phyloP scores from a whole-genome alignment of 2,797 vertebrate species.

The Pampus argenteus region DNA sequence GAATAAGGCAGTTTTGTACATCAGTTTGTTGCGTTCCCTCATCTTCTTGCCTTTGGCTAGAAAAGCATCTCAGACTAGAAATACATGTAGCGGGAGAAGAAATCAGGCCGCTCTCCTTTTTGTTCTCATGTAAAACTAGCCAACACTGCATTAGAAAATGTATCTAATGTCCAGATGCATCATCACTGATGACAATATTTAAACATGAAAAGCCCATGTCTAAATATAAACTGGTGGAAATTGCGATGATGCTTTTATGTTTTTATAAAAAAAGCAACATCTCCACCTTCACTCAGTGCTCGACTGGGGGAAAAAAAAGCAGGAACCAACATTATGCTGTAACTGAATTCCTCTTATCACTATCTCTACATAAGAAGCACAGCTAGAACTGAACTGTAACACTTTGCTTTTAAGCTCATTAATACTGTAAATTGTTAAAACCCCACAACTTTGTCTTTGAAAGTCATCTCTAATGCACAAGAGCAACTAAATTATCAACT shows the following conservation, averaged over 20 bases:
- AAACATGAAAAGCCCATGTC: constrained; percentile 50
- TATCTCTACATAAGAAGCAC: neutral
- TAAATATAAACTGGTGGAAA: constrained; percentile 38
- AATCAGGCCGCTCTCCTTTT: neutral
- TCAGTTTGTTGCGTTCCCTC: constrained; percentile 70
- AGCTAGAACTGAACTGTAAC: constrained; percentile 11
- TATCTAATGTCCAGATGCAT: constrained; percentile 54
- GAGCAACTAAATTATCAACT: constrained; percentile 21
- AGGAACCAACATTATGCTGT: constrained; percentile 9
- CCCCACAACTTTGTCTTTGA: constrained; percentile 21
- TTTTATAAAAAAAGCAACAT: constrained; percentile 34
- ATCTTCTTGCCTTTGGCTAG: constrained; percentile 51
- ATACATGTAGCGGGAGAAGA: constrained; percentile 38
- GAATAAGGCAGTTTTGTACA: constrained; percentile 84
- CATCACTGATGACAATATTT: constrained; percentile 46
- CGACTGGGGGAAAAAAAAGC: constrained; percentile 28
- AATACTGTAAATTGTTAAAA: constrained; percentile 1
- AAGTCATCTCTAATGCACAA: constrained; percentile 26
- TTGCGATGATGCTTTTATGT: constrained; percentile 7
- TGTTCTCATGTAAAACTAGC: constrained; percentile 31
- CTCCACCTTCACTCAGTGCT: constrained; percentile 4
- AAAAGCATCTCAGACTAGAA: constrained; percentile 55
- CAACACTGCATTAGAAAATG: constrained; percentile 72
- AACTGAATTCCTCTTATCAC: neutral
- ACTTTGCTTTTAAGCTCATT: constrained; percentile 13